Base-by-base conservation (phyloP, 2,888 invertebrate genomes). In the Xestia sexstrigata region DNA sequence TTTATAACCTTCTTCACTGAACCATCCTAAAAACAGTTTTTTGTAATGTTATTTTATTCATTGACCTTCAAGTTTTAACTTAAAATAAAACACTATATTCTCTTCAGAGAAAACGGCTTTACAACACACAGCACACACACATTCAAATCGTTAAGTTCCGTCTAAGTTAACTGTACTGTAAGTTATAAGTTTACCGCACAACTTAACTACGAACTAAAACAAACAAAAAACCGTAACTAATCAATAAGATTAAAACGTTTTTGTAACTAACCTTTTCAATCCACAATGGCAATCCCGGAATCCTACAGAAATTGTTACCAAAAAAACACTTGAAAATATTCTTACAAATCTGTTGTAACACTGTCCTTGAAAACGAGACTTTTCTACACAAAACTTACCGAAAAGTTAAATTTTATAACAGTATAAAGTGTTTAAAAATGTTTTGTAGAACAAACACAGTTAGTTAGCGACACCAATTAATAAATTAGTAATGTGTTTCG, bases 251-350 rank as follows among this genome's bases (percentile, higher is more conserved):
- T 75, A 79, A 72, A 73, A 74, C 45, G 39, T 88, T 81, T 75
- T 76, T 85, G 67, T 84, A 71, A 82, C 89, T 86, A 78, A 93
- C 93, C 93, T 91, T 89, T 87, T 87, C 87, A 89, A 86, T 90
- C 89, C 87, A 88, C 74, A 84, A 82, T 74, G 71, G 93, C 92
- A 95, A 95, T 95, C 93, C 95, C 94, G 93, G 92, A 94, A 92
- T 92, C 88, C 87, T 92, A 92, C 89, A 89, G 92, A 92, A 92
- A 91, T 90, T 91, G 89, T 91, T 87, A 86, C 89, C 89, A 86
- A 89, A 91, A 90, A 90, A 91, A 90, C 92, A 92, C 92, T 92
- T 88, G 52, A 78, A 62, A 84, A 72, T 82, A 88, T 86, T 77
- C 82, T 88, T 85, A 87, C 87, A 88, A 89, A 85, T 94, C 93